Evolutionary conservation across 2,888 invertebrate genomes (phyloP), one percentile per base, ranked within the genome.

Genomic region (Eupithecia pulchellata): DNA sequence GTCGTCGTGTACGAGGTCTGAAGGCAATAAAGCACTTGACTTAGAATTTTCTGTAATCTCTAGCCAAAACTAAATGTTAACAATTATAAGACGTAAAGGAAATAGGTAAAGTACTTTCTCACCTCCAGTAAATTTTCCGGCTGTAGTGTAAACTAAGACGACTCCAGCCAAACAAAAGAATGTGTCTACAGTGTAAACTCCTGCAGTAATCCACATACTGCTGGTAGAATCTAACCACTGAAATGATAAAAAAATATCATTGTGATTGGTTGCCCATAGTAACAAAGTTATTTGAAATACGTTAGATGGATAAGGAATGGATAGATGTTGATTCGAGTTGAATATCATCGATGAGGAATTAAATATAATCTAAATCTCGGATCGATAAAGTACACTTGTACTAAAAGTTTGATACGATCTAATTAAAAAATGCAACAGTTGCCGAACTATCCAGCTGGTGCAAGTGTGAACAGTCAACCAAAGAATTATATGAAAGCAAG

Each of bases 151-250:
- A 0, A 91, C 90, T 2, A 90, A 52, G 0, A 91, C 78, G 4
- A 91, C 66, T 5, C 91, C 91, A 36, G 83, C 82, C 29, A 91
- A 68, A 39, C 86, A 78, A 79, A 96, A 95, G 83, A 96, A 96
- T 0, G 96, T 95, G 75, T 96, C 96, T 0, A 96, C 96, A 11
- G 95, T 93, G 2, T 95, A 90, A 2, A 94, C 84, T 0, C 82
- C 89, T 0, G 87, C 77, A 29, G 85, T 81, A 78, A 79, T 89
- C 95, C 82, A 95, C 81, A 90, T 84, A 77, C 82, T 72, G 1
- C 72, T 32, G 4, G 67, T 64, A 11, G 77, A 73, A 42, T 64
- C 20, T 29, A 78, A 4, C 79, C 78, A 81, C 82, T 83, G 64
- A 64, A 78, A 78, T 13, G 2, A 57, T 57, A 57, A 57, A 57